Percentiles rank a stretch among this genome's conserved stretches.
Conservation (phyloP, 2,797 vertebrate genomes). For the Phoebastria nigripes region DNA sequence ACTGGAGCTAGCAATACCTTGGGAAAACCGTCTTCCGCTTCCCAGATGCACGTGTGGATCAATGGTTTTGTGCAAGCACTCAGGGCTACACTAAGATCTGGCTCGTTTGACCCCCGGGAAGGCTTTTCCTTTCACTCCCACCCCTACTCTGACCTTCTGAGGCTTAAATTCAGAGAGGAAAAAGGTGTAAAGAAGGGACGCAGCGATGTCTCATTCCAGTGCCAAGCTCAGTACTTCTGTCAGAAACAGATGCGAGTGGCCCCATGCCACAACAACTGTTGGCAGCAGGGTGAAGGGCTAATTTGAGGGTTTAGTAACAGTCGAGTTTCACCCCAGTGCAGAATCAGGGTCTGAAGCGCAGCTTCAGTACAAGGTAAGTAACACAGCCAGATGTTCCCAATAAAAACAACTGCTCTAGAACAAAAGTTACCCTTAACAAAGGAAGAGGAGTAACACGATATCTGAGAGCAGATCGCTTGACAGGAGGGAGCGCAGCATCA, state of each 20-base stretch:
- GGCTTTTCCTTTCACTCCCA: not conserved
- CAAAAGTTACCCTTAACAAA: not conserved
- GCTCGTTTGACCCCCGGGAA: fast-evolving
- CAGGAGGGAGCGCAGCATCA: not conserved
- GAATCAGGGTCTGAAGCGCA: not conserved
- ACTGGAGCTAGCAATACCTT: not conserved
- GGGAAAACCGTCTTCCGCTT: not conserved
- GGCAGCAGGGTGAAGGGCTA: not conserved
- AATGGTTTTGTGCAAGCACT: fast-evolving
- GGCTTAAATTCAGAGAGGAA: not conserved
- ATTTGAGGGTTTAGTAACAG: not conserved
- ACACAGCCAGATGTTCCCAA: not conserved
- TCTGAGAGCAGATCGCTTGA: not conserved
- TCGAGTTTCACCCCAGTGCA: fast-evolving
- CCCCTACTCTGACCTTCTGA: not conserved
- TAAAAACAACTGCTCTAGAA: not conserved
- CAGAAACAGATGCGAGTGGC: fast-evolving
- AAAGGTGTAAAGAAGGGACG: not conserved
- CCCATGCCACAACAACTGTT: fast-evolving
- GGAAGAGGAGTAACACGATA: not conserved
- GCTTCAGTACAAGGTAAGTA: not conserved
- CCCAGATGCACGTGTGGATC: not conserved
- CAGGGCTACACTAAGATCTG: not conserved
- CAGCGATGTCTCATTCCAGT: not conserved
- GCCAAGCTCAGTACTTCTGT: not conserved